A percentile compares a stretch with the other conserved stretches of the same genome.
These are phyloP conservation scores for Cryptocephalus primarius DNA, from an alignment of 2,888 invertebrate species.

Conservation along the genomic window DNA sequence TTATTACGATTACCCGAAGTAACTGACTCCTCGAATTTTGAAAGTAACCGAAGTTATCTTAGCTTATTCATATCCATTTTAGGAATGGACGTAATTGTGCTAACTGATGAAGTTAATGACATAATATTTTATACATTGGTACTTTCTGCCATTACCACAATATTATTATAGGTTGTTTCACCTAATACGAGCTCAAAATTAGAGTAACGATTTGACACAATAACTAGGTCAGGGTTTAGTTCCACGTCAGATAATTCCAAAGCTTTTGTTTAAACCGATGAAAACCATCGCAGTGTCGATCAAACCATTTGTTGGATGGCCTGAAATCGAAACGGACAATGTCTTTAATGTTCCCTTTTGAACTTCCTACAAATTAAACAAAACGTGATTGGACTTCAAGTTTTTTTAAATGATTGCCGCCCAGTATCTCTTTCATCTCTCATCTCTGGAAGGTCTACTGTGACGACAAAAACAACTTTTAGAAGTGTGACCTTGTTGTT, in stretches of 20 bases:
- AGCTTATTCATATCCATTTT: not conserved
- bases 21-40: not conserved
- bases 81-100: not conserved
- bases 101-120: not conserved
- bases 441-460: no score
- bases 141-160: not conserved
- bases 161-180: not conserved
- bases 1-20: not conserved
- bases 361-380: not conserved
- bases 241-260: not conserved
- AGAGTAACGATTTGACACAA: not conserved
- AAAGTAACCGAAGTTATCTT: not conserved
- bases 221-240: not conserved
- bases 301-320: not conserved
- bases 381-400: not conserved
- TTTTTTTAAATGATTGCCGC: no score
- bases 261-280: not conserved
- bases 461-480: no score
- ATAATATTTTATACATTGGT: not conserved
- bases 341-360: not conserved
- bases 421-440: no score
- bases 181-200: not conserved
- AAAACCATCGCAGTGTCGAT: not conserved
- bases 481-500: no score
- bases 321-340: not conserved